Evolutionary conservation across 2,113 vertebrate species (phyloP).

Genomic region (Toxotes jaculatrix): DNA sequence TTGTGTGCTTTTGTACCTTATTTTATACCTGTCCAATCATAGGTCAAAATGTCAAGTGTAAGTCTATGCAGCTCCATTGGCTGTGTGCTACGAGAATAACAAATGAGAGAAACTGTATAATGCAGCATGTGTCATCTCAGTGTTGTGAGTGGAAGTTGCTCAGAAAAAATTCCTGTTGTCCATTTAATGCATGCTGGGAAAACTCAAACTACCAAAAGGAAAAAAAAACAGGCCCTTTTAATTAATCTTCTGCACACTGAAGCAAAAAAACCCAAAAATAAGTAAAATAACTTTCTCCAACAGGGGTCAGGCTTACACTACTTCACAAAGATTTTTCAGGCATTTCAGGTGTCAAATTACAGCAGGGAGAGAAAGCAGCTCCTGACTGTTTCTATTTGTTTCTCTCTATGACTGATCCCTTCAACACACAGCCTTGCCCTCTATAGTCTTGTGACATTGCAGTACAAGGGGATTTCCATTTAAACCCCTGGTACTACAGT

Average conservation of each 20-base stretch:
- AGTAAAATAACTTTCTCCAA: constrained; percentile 13
- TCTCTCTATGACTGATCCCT: constrained; percentile 32
- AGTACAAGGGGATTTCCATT: constrained; percentile 33
- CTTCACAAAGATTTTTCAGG: neutral
- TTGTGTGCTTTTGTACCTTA: constrained; percentile 5
- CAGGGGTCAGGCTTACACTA: constrained; percentile 64
- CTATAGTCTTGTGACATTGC: constrained; percentile 8
- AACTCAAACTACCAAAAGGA: neutral
- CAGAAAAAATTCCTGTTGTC: neutral
- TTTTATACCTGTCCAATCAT: neutral
- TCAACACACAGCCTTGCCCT: constrained; percentile 11
- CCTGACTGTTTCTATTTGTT: constrained; percentile 29
- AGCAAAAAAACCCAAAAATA: neutral
- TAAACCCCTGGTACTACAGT: neutral
- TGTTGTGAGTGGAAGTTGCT: constrained; percentile 9
- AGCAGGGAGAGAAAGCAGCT: neutral
- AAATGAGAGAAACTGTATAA: neutral
- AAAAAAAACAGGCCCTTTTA: neutral
- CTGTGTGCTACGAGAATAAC: neutral
- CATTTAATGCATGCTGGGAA: neutral
- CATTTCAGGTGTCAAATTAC: constrained; percentile 12
- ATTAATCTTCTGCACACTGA: neutral
- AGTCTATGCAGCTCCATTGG: neutral
- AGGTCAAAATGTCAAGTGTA: neutral
- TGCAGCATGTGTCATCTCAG: neutral